Evolutionary conservation across 2,113 vertebrate species (phyloP).

Genomic region (Globicephala melas): DNA sequence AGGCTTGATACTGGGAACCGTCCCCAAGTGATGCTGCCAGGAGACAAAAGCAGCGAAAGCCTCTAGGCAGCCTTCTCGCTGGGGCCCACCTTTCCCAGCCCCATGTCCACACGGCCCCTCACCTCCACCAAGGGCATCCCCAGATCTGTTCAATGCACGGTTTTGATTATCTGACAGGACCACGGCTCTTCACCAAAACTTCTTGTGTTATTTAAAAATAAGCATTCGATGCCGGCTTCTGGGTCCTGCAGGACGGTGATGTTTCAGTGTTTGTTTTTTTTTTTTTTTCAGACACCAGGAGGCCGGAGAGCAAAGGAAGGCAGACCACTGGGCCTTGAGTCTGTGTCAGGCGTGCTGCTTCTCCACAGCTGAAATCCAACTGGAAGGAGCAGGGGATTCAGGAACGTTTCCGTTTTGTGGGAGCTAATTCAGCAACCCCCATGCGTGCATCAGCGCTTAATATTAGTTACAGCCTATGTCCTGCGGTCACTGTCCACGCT

Average conservation of each 20-base stretch:
- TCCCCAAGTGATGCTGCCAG: no score
- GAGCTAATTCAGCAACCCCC: neutral
- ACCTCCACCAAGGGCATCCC: rapidly evolving
- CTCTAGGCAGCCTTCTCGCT: rapidly evolving
- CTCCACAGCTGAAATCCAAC: neutral
- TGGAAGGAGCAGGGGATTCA: no score
- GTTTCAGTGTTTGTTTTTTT: rapidly evolving
- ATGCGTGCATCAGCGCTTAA: rapidly evolving
- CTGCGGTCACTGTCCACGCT: rapidly evolving
- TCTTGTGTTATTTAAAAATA: neutral
- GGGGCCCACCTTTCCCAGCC: neutral
- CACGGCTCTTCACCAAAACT: rapidly evolving
- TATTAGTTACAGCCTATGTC: neutral
- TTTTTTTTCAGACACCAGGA: neutral
- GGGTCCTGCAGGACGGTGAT: neutral
- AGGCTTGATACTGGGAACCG: rapidly evolving
- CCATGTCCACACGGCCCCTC: rapidly evolving
- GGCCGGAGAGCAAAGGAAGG: neutral
- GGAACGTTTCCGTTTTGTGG: neutral
- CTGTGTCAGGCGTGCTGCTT: rapidly evolving
- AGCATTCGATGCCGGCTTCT: rapidly evolving
- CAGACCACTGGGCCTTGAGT: rapidly evolving
- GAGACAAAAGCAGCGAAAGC: rapidly evolving
- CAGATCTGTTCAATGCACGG: rapidly evolving
- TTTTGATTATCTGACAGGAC: neutral